Conservation (phyloP, 1,140 invertebrate species). For the Xylocopa sonorina region DNA sequence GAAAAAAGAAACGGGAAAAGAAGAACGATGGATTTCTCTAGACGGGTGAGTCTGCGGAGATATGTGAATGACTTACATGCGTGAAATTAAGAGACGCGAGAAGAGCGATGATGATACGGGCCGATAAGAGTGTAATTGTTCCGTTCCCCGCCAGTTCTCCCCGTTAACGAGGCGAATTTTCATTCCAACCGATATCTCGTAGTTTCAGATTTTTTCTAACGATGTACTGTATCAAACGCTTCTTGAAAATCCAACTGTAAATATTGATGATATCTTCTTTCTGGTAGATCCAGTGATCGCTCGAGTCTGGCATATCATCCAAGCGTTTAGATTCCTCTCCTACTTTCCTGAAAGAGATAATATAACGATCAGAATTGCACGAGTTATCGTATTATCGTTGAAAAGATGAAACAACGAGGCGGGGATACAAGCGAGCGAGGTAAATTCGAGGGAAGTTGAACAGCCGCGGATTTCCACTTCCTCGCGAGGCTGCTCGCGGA, state of each 20-base stretch:
- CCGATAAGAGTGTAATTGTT: not conserved
- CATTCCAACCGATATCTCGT: not conserved
- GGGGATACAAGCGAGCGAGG: too few relatives aligned
- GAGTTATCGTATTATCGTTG: not conserved
- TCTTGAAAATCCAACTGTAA: not conserved
- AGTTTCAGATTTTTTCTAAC: not conserved
- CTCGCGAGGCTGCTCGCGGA: not conserved
- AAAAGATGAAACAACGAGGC: not conserved
- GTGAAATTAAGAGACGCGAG: not conserved
- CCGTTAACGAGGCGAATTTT: not conserved
- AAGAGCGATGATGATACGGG: not conserved
- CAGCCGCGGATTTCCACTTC: constrained; percentile 42
- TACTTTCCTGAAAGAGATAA: too few relatives aligned
- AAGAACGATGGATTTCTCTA: constrained; percentile 75
- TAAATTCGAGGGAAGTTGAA: not conserved
- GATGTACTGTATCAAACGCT: not conserved
- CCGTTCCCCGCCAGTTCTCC: not conserved
- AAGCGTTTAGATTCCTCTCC: too few relatives aligned
- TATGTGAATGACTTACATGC: not conserved
- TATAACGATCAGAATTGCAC: too few relatives aligned
- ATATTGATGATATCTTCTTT: not conserved
- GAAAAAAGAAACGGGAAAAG: constrained; percentile 42
- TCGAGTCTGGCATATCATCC: too few relatives aligned
- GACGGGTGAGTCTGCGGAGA: constrained; percentile 70
- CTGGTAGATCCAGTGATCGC: too few relatives aligned